Base-by-base conservation (phyloP, 1,140 invertebrate genomes). In the Euglossa dilemma region DNA sequence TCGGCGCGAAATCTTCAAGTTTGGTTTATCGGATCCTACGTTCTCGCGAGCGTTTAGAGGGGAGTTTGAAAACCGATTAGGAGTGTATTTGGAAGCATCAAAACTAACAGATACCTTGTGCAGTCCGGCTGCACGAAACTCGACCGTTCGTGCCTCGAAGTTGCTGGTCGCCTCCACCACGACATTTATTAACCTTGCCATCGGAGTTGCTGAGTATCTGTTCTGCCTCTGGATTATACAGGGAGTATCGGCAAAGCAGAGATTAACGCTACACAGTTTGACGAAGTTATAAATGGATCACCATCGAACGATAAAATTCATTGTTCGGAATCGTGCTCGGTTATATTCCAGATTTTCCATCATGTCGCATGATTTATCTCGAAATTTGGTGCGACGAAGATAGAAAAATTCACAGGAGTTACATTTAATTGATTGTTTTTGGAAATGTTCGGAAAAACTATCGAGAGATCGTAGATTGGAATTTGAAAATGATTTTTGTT, bases 161-260 rank as follows among this genome's bases (percentile, higher is more conserved):
- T 90, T 90, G 71, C 28, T 57, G 81, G 54, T 81, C 75, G 69
- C 59, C 61, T 28, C 64, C 23, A 83, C 80, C 88, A 61, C 75
- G 89, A 87, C 88, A 87, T 86, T 85, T 90, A 89, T 90, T 89
- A 87, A 87, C 87, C 87, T 75, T 72, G 73, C 73, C 78, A 82
- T 85, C 73, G 43, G 23, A 73, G 73, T 73, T 80, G 73, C 52
- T 66, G 70, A 66, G 74, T 79, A 84, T 87, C 81, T n/a, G 85
- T 54, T 61, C 50, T 36, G 72, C 16, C 18, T 25, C 23, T 50
- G 81, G 64, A 87, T 84, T 86, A 57, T 54, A 93, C 86, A 86
- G 82, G 89, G 89, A 92, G 91, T 93, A 93, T 93, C 92, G 90
- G 87, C 64, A 91, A 92, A 92, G 91, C 92, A 82, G 75, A 71